Percentiles rank a stretch among this genome's conserved stretches.
Conservation (phyloP, 2,113 vertebrate species). For the Callipepla californica region DNA sequence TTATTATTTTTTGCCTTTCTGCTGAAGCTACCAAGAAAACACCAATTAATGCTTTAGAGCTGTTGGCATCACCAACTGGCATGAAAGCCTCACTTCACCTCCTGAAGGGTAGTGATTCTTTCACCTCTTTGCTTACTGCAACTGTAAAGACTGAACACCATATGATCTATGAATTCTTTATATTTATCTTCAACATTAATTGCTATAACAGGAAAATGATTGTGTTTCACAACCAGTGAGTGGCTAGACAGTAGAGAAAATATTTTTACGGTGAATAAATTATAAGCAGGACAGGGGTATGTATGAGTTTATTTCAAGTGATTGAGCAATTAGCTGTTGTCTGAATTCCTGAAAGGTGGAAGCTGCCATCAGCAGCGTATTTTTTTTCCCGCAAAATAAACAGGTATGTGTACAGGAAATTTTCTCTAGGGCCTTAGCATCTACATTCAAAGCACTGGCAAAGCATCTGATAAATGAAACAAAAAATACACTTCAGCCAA, state of each 20-base stretch:
- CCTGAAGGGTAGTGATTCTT: neutral
- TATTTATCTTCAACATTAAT: conserved; percentile 23
- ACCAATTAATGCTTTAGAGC: neutral
- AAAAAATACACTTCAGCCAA: neutral
- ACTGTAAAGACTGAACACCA: neutral
- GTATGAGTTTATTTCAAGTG: conserved; percentile 32
- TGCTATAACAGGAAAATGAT: neutral
- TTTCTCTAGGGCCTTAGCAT: neutral
- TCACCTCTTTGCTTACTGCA: conserved; percentile 1
- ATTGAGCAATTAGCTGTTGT: conserved; percentile 1
- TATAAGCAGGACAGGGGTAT: neutral
- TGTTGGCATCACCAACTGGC: neutral
- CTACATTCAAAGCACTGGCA: neutral
- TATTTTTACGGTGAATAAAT: conserved; percentile 9
- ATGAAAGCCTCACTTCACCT: neutral
- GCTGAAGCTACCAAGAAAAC: conserved; percentile 24
- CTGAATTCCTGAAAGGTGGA: conserved; percentile 37
- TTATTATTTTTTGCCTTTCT: conserved; percentile 20
- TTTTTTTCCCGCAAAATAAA: neutral
- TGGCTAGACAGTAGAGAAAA: conserved; percentile 33
- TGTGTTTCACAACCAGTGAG: neutral
- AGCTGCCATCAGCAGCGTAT: neutral
- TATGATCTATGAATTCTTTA: conserved; percentile 20
- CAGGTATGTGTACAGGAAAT: neutral
- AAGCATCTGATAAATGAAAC: neutral